Base-by-base conservation (phyloP, 2,888 invertebrate genomes). In the Pardosa pseudoannulata region DNA sequence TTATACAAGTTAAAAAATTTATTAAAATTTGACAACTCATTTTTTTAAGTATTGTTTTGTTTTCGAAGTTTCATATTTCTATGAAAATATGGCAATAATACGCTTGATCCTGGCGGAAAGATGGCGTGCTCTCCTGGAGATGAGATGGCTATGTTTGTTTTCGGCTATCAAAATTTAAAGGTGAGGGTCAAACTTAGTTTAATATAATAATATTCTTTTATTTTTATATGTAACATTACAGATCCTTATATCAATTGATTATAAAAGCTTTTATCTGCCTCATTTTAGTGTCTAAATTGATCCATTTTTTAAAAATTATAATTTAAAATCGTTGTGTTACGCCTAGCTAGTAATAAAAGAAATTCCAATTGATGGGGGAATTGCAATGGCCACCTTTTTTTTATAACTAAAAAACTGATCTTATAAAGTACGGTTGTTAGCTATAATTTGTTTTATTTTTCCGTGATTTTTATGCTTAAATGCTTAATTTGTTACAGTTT, bases 261-360 rank as follows among this genome's bases (percentile, higher is more conserved):
- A n/a, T n/a, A 36, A 36, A 9, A 36, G n/a, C 6, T 0, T 27
- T 19, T 27, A n/a, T 2, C 62, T 62, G 23, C 23, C 28, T 6
- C 11, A 19, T 5, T 36, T 7, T 36, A 9, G 9, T 7, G 23
- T 19, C 11, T 62, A 32, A 72, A 79, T 78, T 85, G 19, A 64
- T 78, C 73, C 27, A 56, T 78, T 85, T 85, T 79, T 82, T 78
- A 68, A 78, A n/a, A 83, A 85, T 32, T 78, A 71, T 85, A 85
- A 85, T 85, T 85, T 85, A 78, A 85, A 85, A 85, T 85, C 76
- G 41, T 36, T 36, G 76, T 85, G 83, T 85, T 85, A 85, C 83
- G 83, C 83, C 83, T 85, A 85, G 83, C 78, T 79, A 78, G 73
- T 78, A 78, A 85, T 78, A 78, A 85, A 85, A 85, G 78, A 78